Evolutionary conservation across 2,113 vertebrate species (phyloP).

Genomic region (Psettodes erumei): DNA sequence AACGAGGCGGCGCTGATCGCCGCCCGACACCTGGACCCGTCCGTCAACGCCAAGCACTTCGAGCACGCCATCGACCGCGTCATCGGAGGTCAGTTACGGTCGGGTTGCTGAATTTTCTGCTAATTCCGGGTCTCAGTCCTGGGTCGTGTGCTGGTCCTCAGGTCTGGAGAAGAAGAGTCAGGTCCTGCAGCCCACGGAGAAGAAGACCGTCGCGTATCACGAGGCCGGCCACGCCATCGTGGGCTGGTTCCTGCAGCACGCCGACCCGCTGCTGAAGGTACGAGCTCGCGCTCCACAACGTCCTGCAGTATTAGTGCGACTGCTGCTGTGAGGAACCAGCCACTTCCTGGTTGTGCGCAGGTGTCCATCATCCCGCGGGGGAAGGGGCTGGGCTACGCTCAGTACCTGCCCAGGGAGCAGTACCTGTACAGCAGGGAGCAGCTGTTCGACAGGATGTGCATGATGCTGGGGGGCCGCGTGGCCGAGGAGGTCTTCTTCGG

Average conservation of each 20-base stretch:
- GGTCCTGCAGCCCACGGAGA: slow-evolving; percentile 92
- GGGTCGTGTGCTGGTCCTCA: slow-evolving; percentile 41
- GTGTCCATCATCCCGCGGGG: slow-evolving; percentile 94
- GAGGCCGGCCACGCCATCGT: slow-evolving; percentile 92
- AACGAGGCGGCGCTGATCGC: slow-evolving; percentile 96
- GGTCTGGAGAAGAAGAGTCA: slow-evolving; percentile 94
- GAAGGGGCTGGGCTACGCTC: slow-evolving; percentile 91
- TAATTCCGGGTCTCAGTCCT: neutral
- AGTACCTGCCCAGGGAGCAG: slow-evolving; percentile 91
- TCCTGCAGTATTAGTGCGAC: neutral
- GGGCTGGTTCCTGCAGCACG: slow-evolving; percentile 93
- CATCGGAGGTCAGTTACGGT: slow-evolving; percentile 93
- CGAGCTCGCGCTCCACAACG: too few relatives aligned
- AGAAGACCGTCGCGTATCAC: slow-evolving; percentile 91
- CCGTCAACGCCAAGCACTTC: slow-evolving; percentile 91
- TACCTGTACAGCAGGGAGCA: slow-evolving; percentile 92
- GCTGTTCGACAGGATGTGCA: slow-evolving; percentile 93
- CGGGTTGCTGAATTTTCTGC: too few relatives aligned
- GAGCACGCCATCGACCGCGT: slow-evolving; percentile 96
- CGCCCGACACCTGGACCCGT: slow-evolving; percentile 87
- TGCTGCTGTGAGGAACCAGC: neutral
- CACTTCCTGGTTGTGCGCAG: slow-evolving; percentile 60
- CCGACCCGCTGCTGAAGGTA: slow-evolving; percentile 92
- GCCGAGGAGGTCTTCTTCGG: slow-evolving; percentile 91
- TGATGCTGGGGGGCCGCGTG: slow-evolving; percentile 91